phyloP scores from a whole-genome alignment of 2,888 invertebrate genomes.

The Rotaria socialis region DNA sequence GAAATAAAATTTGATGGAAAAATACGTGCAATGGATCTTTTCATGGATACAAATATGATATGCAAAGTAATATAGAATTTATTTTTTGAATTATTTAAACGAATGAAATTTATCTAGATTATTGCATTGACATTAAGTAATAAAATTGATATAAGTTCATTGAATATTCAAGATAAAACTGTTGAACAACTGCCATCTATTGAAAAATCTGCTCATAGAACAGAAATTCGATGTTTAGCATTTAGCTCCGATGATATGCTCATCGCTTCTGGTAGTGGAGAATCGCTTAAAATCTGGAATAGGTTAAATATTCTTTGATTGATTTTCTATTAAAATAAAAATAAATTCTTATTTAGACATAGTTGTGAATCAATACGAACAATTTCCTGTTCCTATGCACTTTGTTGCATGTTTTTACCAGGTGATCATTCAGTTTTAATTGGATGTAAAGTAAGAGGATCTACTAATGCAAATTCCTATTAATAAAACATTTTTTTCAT shows the following conservation, averaged over 20 bases:
- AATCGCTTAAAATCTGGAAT: conserved; percentile 88
- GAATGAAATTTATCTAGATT: neutral
- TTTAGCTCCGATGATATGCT: conserved; percentile 86
- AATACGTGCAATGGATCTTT: neutral
- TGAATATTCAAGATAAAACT: conserved; percentile 18
- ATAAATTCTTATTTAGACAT: conserved; percentile 52
- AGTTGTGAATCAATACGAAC: conserved; percentile 70
- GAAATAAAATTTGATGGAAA: conserved; percentile 24
- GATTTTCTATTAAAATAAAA: no score
- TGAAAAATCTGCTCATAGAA: conserved; percentile 74
- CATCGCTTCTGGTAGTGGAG: conserved; percentile 77
- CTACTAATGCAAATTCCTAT: neutral
- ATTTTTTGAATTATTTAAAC: neutral
- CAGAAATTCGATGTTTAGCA: conserved; percentile 77
- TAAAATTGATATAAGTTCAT: conserved; percentile 27
- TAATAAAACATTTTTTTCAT: neutral
- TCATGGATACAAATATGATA: neutral
- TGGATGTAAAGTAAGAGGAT: conserved; percentile 69
- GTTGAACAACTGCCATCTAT: conserved; percentile 49
- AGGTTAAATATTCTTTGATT: conserved; percentile 62
- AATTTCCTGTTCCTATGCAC: conserved; percentile 59
- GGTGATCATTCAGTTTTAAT: conserved; percentile 69
- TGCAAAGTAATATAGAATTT: neutral
- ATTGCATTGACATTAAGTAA: neutral
- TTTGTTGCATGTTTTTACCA: conserved; percentile 58